Evolutionary conservation across 2,888 invertebrate genomes (phyloP).

Genomic region (Drosophila austrosaltans): DNA sequence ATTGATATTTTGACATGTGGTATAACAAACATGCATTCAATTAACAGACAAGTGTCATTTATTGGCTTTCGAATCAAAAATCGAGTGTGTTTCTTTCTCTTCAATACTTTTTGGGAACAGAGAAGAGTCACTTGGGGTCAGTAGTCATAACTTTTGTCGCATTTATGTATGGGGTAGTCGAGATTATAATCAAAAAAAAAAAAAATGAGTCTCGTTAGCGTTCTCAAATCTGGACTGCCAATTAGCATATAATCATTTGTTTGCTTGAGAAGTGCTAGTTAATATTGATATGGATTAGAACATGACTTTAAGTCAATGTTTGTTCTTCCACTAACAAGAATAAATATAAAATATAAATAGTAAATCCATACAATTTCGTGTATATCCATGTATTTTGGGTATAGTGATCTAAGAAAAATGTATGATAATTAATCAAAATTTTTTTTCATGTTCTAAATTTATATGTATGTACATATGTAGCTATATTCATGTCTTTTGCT

Average conservation of each 20-base stretch:
- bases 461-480: slow-evolving; percentile 23
- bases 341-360: background rate
- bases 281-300: slow-evolving; percentile 6
- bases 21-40: slow-evolving; percentile 49
- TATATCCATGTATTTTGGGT: slow-evolving; percentile 10
- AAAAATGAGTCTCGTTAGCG: slow-evolving; percentile 12
- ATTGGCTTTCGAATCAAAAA: slow-evolving; percentile 19
- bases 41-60: slow-evolving; percentile 49
- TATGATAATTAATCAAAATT: slow-evolving; percentile 53
- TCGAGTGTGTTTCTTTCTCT: background rate
- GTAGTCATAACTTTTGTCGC: slow-evolving; percentile 14
- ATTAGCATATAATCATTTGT: slow-evolving; percentile 20
- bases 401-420: slow-evolving; percentile 49
- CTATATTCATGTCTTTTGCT: background rate
- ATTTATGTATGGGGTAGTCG: background rate
- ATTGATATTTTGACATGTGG: slow-evolving; percentile 56
- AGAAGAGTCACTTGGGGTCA: slow-evolving; percentile 11
- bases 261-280: slow-evolving; percentile 10
- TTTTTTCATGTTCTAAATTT: slow-evolving; percentile 54
- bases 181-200: background rate
- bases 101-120: background rate
- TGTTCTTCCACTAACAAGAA: too few species aligned
- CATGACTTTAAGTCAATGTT: background rate
- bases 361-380: background rate
- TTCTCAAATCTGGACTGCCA: slow-evolving; percentile 13